Percentiles rank a stretch among this genome's conserved stretches.
These are phyloP conservation scores for Aphelenchoides bicaudatus DNA, from an alignment of 2,888 invertebrate genomes.

Conservation along the genomic window DNA sequence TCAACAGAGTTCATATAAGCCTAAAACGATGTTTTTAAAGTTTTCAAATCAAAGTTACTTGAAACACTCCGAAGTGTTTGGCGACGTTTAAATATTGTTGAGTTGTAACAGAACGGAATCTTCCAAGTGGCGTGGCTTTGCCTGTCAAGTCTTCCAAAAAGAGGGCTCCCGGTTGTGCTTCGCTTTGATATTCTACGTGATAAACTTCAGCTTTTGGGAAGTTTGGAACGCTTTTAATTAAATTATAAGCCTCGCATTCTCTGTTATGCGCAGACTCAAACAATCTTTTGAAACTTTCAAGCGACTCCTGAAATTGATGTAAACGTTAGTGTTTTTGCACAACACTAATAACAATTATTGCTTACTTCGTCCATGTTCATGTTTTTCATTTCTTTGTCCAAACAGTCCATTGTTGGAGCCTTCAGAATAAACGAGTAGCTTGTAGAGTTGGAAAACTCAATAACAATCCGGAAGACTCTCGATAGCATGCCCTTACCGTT, in stretches of 20 bases:
- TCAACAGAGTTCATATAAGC: not conserved
- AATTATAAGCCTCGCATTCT: conserved; percentile 20
- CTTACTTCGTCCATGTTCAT: not conserved
- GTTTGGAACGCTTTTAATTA: conserved; percentile 12
- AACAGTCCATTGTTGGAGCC: conserved; percentile 3
- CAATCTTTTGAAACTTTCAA: conserved; percentile 3
- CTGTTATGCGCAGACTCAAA: conserved; percentile 9
- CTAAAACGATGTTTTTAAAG: no score
- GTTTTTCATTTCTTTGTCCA: conserved; percentile 6
- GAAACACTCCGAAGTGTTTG: not conserved
- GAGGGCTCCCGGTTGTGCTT: not conserved
- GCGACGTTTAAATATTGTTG: conserved; percentile 12
- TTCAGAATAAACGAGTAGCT: conserved; percentile 12
- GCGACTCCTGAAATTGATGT: no score
- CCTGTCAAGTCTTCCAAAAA: not conserved
- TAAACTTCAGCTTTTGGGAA: conserved; percentile 18
- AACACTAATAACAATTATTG: no score
- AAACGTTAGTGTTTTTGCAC: no score
- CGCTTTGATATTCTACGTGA: not conserved
- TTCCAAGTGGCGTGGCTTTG: conserved; percentile 2
- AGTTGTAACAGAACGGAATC: not conserved
- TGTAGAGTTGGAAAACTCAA: not conserved
- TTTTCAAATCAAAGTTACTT: no score
- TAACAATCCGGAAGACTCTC: conserved; percentile 2
- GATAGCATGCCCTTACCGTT: conserved; percentile 19